These are phyloP conservation scores for Tragelaphus scriptus DNA, from an alignment of 2,113 vertebrate species.

Conservation along the genomic window DNA sequence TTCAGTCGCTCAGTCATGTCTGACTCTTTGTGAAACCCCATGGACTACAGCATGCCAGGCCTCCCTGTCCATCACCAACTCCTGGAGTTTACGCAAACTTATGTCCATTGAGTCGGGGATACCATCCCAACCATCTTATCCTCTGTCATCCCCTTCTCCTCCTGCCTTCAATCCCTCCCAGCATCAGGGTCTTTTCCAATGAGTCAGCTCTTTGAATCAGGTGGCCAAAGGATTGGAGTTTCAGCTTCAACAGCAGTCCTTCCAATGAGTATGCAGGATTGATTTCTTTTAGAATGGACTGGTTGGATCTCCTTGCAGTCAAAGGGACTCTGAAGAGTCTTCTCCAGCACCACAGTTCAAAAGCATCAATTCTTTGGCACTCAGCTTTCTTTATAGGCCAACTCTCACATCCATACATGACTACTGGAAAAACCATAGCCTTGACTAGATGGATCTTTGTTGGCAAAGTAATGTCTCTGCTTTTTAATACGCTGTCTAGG, in stretches of 20 bases:
- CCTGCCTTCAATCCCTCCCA: not conserved
- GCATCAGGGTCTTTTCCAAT: not conserved
- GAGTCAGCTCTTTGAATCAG: not conserved
- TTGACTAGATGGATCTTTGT: not conserved
- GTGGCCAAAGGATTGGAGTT: not conserved
- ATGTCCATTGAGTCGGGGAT: rapidly evolving
- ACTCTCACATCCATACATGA: not conserved
- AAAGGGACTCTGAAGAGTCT: not conserved
- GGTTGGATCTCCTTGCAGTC: not conserved
- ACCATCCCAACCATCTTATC: not conserved
- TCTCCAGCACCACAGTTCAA: not conserved
- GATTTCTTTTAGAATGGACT: not conserved
- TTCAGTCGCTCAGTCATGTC: not conserved
- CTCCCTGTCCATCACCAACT: not conserved
- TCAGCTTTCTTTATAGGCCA: not conserved
- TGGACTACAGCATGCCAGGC: not conserved
- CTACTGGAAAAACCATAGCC: not conserved
- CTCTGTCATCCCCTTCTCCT: rapidly evolving
- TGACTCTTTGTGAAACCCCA: not conserved
- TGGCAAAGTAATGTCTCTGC: not conserved
- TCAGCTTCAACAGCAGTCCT: not conserved
- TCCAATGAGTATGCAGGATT: not conserved
- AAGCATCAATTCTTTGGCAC: not conserved
- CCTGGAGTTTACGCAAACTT: not conserved
- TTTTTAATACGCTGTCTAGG: not conserved